phyloP scores from a whole-genome alignment of 2,888 invertebrate species.

The Apantesis nais region DNA sequence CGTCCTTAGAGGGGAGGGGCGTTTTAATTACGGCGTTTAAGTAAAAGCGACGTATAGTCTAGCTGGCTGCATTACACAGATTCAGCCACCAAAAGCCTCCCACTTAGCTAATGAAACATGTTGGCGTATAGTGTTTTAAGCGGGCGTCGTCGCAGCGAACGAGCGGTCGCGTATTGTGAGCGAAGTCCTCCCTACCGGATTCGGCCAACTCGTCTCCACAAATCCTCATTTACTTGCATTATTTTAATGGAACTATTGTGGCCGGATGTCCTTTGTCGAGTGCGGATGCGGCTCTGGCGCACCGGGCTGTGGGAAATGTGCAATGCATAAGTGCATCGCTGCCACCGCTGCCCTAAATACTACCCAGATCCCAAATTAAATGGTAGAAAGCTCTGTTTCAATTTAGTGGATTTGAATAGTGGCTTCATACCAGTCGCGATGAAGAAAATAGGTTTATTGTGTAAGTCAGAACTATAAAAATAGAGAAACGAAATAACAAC shows the following conservation, averaged over 20 bases:
- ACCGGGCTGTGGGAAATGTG: conserved; percentile 76
- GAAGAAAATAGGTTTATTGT: conserved; percentile 64
- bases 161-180: conserved; percentile 69
- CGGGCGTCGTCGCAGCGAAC: conserved; percentile 63
- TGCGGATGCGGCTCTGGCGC: conserved; percentile 71
- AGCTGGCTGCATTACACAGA: conserved; percentile 83
- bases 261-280: conserved; percentile 82
- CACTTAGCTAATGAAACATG: conserved; percentile 87
- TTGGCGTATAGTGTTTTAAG: conserved; percentile 83
- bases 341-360: conserved; percentile 73
- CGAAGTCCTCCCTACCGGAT: conserved; percentile 68
- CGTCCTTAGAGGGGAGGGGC: conserved; percentile 74
- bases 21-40: conserved; percentile 85
- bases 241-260: conserved; percentile 86
- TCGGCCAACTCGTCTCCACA: conserved; percentile 80
- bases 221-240: conserved; percentile 86
- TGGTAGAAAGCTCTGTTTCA: conserved; percentile 66
- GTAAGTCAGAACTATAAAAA: conserved; percentile 59
- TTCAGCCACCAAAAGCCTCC: conserved; percentile 85
- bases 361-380: conserved; percentile 66
- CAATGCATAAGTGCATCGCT: conserved; percentile 78
- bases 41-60: conserved; percentile 82
- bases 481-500: conserved; percentile 59
- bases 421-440: conserved; percentile 44
- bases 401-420: conserved; percentile 65